Percentiles rank a stretch among this genome's conserved stretches.
Conservation (phyloP, 2,797 vertebrate genomes). For the Lepilemur ruficaudatus region DNA sequence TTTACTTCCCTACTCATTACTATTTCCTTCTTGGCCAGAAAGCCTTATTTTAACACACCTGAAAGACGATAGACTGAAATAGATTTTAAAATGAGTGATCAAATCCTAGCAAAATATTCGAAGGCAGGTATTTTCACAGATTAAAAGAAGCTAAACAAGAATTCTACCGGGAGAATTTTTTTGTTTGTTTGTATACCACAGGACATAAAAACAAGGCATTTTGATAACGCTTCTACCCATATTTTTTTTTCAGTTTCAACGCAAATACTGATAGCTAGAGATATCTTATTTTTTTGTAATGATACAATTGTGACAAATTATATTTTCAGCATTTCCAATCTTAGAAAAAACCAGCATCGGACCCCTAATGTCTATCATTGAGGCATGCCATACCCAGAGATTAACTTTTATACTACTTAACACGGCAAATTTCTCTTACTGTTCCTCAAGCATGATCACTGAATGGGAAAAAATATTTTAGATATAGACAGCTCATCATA, state of each 20-base stretch:
- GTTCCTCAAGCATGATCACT: not conserved
- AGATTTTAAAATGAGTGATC: not conserved
- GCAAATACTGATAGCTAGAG: not conserved
- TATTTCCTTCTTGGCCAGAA: not conserved
- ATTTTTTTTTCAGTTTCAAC: not conserved
- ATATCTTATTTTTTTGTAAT: not conserved
- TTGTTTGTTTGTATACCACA: not conserved
- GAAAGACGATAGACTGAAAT: not conserved
- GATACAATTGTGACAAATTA: not conserved
- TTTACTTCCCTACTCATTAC: not conserved
- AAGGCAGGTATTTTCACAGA: not conserved
- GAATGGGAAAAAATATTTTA: not conserved
- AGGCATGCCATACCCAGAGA: not conserved
- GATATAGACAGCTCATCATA: not conserved
- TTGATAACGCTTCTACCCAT: not conserved
- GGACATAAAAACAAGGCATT: conserved; percentile 37
- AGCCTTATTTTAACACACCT: not conserved
- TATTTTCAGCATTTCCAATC: conserved; percentile 13
- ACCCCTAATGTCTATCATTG: not conserved
- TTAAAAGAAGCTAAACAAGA: not conserved
- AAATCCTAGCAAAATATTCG: not conserved
- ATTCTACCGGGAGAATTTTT: not conserved
- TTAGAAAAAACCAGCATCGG: not conserved
- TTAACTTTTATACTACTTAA: conserved; percentile 31
- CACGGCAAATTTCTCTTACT: not conserved